A percentile compares a stretch with the other conserved stretches of the same genome.
These are phyloP conservation scores for Neria commutata DNA, from an alignment of 2,888 invertebrate genomes.

Conservation along the genomic window DNA sequence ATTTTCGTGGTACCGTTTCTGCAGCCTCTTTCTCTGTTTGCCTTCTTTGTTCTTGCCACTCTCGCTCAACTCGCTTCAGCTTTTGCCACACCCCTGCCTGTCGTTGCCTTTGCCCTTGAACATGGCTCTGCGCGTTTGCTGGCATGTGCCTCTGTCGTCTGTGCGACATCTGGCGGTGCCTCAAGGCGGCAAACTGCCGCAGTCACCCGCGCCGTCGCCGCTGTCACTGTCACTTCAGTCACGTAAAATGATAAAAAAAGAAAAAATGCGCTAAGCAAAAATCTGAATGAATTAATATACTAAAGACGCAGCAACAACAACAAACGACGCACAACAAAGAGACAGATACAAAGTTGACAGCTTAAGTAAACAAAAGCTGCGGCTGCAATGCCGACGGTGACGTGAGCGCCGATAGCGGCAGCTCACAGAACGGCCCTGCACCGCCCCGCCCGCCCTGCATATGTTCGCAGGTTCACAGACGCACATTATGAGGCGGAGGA, in stretches of 20 bases:
- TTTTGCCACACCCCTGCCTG: too few species aligned
- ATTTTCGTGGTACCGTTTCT: background rate
- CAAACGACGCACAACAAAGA: background rate
- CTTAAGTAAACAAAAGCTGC: constrained; percentile 1
- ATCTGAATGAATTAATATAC: constrained; percentile 19
- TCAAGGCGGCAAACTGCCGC: too few species aligned
- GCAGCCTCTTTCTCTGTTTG: background rate
- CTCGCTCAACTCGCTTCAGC: too few species aligned
- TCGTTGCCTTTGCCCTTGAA: too few species aligned
- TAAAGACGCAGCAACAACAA: background rate
- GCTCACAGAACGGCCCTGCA: too few species aligned
- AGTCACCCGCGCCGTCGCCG: background rate
- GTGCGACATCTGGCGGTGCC: constrained; percentile 1
- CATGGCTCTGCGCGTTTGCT: background rate
- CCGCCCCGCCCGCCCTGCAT: too few species aligned
- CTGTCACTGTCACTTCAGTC: background rate
- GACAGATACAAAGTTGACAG: background rate
- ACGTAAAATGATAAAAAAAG: background rate
- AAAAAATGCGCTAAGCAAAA: background rate
- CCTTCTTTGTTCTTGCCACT: background rate
- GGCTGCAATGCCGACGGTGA: too few species aligned
- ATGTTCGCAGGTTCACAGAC: too few species aligned
- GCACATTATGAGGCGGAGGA: too few species aligned
- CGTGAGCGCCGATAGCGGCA: too few species aligned
- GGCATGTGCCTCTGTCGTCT: background rate